Conservation (phyloP, 2,888 invertebrate species). For the Oscheius sp. region DNA sequence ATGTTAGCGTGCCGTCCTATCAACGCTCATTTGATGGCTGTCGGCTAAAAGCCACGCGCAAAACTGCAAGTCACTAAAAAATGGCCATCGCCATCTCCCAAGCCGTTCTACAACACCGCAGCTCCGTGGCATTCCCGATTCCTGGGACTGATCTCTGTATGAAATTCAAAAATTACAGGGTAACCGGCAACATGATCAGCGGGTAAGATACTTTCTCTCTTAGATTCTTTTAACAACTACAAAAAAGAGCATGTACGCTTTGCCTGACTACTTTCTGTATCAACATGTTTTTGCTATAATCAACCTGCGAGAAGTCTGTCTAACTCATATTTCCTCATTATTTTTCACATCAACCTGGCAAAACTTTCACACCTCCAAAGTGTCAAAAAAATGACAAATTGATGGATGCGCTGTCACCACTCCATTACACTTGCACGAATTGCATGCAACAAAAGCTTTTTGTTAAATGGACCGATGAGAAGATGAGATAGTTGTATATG, state of each 20-base stretch:
- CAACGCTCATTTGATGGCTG: constrained; percentile 31
- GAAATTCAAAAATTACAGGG: constrained; percentile 64
- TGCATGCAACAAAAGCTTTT: not conserved
- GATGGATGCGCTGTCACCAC: constrained; percentile 27
- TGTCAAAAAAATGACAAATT: constrained; percentile 18
- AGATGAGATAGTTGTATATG: not conserved
- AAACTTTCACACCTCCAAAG: constrained; percentile 16
- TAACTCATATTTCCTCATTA: not conserved
- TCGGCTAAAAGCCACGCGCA: constrained; percentile 23
- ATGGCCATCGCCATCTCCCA: constrained; percentile 63
- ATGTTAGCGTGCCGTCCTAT: constrained; percentile 27
- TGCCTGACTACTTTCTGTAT: not conserved
- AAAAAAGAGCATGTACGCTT: not conserved
- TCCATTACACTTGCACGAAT: constrained; percentile 23
- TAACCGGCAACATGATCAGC: constrained; percentile 69
- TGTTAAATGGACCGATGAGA: not conserved
- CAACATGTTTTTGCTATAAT: constrained; percentile 7
- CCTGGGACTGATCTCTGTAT: constrained; percentile 39
- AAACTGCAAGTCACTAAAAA: not conserved
- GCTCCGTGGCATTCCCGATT: constrained; percentile 45
- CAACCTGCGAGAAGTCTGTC: not conserved
- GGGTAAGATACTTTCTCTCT: constrained; percentile 53
- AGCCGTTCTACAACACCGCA: constrained; percentile 54
- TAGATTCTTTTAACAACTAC: not conserved
- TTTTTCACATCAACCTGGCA: not conserved